phyloP scores from a whole-genome alignment of 30 jellyfish, hydroid and myxozoan species.

The Nemopilema nomurai region DNA sequence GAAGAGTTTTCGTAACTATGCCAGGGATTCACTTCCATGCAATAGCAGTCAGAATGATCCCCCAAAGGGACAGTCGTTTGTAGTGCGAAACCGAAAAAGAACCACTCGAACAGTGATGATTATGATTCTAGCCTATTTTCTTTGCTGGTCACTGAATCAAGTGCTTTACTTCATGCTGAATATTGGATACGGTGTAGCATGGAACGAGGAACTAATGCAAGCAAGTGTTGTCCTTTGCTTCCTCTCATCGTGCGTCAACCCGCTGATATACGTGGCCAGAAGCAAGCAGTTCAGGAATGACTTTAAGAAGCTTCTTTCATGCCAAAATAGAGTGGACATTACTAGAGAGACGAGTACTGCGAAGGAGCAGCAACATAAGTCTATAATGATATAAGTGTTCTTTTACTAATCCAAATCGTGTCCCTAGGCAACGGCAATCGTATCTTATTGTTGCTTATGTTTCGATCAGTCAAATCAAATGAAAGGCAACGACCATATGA shows the following conservation, averaged over 20 bases:
- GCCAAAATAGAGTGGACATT: too few species aligned
- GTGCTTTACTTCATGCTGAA: conserved; percentile 44
- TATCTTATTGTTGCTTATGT: too few species aligned
- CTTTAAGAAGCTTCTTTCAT: conserved; percentile 35
- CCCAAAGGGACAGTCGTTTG: conserved; percentile 41
- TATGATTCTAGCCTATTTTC: conserved; percentile 59
- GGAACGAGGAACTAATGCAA: conserved; percentile 60
- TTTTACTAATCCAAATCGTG: too few species aligned
- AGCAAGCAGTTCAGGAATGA: conserved; percentile 74
- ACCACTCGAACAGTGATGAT: conserved; percentile 56
- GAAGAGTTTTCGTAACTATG: conserved; percentile 17
- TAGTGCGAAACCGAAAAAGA: conserved; percentile 43
- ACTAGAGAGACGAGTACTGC: too few species aligned
- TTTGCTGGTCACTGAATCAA: conserved; percentile 78
- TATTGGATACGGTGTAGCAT: conserved; percentile 56
- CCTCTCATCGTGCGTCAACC: conserved; percentile 77
- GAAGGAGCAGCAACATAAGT: too few species aligned
- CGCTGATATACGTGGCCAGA: conserved; percentile 62
- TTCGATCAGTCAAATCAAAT: too few species aligned
- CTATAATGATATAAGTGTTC: too few species aligned
- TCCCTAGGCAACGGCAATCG: too few species aligned
- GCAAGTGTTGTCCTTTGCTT: conserved; percentile 68
- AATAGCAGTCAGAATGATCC: conserved; percentile 3
- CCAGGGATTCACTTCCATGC: conserved; percentile 29
- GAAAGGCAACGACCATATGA: too few species aligned